phyloP scores from a whole-genome alignment of 1,140 invertebrate species.

The Heliconius eleuchia region DNA sequence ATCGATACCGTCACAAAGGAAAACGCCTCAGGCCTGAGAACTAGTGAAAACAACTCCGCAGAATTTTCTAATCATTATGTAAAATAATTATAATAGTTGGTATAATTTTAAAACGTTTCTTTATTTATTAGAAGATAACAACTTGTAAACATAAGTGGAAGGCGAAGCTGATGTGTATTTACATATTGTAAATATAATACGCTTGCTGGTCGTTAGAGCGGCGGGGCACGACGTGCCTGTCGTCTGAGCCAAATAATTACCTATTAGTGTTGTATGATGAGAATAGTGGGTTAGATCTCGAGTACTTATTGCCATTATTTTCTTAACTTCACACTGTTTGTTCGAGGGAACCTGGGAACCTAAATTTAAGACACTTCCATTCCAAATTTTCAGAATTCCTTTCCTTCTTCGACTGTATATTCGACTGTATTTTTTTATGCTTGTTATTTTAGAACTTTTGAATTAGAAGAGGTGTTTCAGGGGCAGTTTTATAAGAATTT shows the following conservation, averaged over 20 bases:
- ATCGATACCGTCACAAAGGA: background rate
- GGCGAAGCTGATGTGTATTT: background rate
- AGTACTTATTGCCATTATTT: background rate
- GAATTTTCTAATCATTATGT: background rate
- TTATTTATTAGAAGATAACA: constrained; percentile 5
- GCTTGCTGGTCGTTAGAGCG: background rate
- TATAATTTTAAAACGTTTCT: constrained; percentile 13
- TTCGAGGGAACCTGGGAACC: no score
- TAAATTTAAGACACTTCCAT: no score
- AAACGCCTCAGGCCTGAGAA: constrained; percentile 2
- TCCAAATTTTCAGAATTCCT: no score
- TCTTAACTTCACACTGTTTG: background rate
- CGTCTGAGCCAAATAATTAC: background rate
- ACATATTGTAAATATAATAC: constrained; percentile 8
- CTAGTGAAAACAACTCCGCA: background rate
- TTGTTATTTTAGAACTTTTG: no score
- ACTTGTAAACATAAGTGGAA: background rate
- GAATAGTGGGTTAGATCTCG: background rate
- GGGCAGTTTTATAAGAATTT: no score
- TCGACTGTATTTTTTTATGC: no score
- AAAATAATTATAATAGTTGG: background rate
- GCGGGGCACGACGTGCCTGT: background rate
- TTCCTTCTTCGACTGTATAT: no score
- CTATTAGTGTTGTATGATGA: background rate
- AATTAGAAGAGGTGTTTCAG: no score